phyloP scores from a whole-genome alignment of 1,140 invertebrate species.

The Drosophila bocqueti region DNA sequence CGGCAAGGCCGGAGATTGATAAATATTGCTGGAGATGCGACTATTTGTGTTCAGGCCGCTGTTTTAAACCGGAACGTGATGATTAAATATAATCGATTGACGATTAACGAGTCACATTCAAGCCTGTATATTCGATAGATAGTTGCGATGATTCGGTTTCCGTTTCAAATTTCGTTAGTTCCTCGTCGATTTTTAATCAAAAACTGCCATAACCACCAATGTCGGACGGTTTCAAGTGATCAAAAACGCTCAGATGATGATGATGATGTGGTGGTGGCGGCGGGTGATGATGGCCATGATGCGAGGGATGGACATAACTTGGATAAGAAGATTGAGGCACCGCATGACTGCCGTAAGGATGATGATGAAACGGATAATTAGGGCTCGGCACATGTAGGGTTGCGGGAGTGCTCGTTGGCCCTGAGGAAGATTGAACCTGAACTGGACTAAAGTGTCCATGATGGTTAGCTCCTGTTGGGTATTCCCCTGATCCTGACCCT shows the following conservation, averaged over 20 bases:
- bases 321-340: constrained; percentile 62
- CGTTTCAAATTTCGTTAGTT: constrained; percentile 6
- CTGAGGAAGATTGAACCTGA: constrained; percentile 36
- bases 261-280: constrained; percentile 33
- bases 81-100: constrained; percentile 1
- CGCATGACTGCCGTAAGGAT: constrained; percentile 47
- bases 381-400: constrained; percentile 78
- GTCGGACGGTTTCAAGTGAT: constrained; percentile 81
- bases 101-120: constrained; percentile 13
- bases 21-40: constrained; percentile 54
- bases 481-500: constrained; percentile 20
- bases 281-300: constrained; percentile 64
- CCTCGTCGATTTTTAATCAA: constrained; percentile 44
- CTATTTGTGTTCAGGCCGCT: neutral
- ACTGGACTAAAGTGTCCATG: constrained; percentile 27
- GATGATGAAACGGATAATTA: constrained; percentile 74
- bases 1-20: constrained; percentile 75
- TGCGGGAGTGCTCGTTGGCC: constrained; percentile 55
- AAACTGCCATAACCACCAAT: constrained; percentile 76
- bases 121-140: constrained; percentile 27
- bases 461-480: constrained; percentile 10
- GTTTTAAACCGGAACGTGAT: neutral
- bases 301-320: constrained; percentile 44
- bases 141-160: constrained; percentile 4
- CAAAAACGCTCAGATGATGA: constrained; percentile 77